Base-by-base conservation (phyloP, 2,888 invertebrate genomes). In the Heteromyza rotundicornis region DNA sequence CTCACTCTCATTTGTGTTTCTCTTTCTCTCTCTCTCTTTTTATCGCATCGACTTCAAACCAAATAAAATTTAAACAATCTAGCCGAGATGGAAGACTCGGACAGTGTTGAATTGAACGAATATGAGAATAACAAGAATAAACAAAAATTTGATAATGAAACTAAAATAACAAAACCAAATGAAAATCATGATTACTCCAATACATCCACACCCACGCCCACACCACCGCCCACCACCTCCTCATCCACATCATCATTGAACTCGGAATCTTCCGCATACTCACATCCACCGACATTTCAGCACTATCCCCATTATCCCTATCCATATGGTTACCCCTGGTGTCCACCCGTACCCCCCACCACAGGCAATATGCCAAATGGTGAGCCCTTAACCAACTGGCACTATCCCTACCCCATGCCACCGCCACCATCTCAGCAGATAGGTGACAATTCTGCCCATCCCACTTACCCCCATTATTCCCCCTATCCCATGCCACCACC, bases 1-100 rank as follows among this genome's bases (percentile, higher is more conserved):
- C 56, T 10, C 55, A 40, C 50, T 57, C 54, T 65, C 61, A 67
- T 49, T 64, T 64, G 54, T 64, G 56, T 68, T 66, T 68, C 63
- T 68, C 60, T 70, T 66, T 71, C 68, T 69, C 54, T 62, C 64
- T 65, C 56, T 68, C 57, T 67, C 61, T 67, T 61, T 61, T 63
- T 59, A 55, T 62, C 55, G 53, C 24, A 64, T 62, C 54, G 76
- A 77, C 69, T 40, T n/a, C n/a, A n/a, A n/a, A n/a, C n/a, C n/a
- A n/a, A 40, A 7, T n/a, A n/a, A n/a, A n/a, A n/a, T 40, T 40
- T 40, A 17, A 71, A 74, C 71, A 69, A 77, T 80, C 71, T 79
- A 80, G 79, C 78, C 78, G 81, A 83, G 77, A 78, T 79, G 79
- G 80, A 82, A 79, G 76, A 76, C 77, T 80, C 80, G 80, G 79